phyloP scores from a whole-genome alignment of 1,140 invertebrate genomes.

The Pantala flavescens region DNA sequence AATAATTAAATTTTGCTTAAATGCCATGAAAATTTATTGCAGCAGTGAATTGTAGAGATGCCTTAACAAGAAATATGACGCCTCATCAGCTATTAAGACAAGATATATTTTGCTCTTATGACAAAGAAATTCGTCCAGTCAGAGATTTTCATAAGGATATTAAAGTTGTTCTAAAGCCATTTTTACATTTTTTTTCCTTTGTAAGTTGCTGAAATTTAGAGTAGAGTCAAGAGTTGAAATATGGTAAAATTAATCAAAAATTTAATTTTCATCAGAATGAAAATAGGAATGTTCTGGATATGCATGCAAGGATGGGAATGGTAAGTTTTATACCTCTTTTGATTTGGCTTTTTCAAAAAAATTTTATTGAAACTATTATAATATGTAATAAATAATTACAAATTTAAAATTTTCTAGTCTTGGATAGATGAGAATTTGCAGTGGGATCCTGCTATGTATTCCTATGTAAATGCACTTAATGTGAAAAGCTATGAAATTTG shows the following conservation, averaged over 20 bases:
- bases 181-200: background rate
- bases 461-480: constrained; percentile 31
- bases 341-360: background rate
- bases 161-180: background rate
- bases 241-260: constrained; percentile 24
- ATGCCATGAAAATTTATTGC: background rate
- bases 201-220: constrained; percentile 16
- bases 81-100: background rate
- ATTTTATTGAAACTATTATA: background rate
- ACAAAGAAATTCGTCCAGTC: background rate
- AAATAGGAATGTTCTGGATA: constrained; percentile 23
- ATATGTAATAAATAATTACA: background rate
- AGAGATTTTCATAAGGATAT: background rate
- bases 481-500: constrained; percentile 35
- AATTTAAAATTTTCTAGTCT: constrained; percentile 25
- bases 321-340: constrained; percentile 24
- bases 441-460: constrained; percentile 37
- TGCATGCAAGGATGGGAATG: constrained; percentile 30
- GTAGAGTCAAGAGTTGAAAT: constrained; percentile 25
- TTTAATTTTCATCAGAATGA: constrained; percentile 24
- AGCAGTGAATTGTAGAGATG: background rate
- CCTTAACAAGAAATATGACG: background rate
- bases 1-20: too few relatives aligned
- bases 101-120: background rate
- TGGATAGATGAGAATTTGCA: constrained; percentile 39